Conservation (phyloP, 2,113 vertebrate genomes). For the Gulo gulo region DNA sequence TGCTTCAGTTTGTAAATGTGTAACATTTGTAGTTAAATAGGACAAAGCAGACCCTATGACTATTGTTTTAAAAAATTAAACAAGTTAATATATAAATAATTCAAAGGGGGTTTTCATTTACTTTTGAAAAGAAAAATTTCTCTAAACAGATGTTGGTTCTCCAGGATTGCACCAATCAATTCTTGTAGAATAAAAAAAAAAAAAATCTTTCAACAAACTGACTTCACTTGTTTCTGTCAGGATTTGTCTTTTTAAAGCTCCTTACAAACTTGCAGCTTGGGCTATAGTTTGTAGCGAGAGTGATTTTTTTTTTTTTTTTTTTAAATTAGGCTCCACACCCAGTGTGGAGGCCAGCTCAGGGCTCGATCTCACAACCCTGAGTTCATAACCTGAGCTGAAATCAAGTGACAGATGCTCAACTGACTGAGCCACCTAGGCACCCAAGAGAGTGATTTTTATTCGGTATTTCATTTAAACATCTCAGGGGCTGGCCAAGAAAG, state of each 20-base stretch:
- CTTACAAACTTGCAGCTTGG: background rate
- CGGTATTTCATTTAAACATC: background rate
- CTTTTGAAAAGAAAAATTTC: constrained; percentile 59
- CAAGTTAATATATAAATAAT: constrained; percentile 81
- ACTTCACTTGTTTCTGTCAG: constrained; percentile 50
- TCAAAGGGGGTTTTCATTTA: constrained; percentile 31
- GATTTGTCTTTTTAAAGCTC: constrained; percentile 24
- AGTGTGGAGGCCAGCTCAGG: too few species aligned
- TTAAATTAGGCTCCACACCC: background rate
- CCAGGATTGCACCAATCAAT: constrained; percentile 6
- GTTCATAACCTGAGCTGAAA: background rate
- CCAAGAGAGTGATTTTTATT: background rate
- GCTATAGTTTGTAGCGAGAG: background rate
- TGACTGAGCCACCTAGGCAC: background rate
- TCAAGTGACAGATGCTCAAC: background rate
- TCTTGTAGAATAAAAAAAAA: constrained; percentile 63
- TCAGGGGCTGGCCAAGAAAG: background rate
- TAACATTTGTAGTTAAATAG: constrained; percentile 70
- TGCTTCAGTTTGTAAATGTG: constrained; percentile 71
- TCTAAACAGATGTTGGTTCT: constrained; percentile 51
- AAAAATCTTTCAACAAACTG: constrained; percentile 51
- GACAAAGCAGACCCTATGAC: constrained; percentile 76
- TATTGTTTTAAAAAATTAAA: constrained; percentile 82
- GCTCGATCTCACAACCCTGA: background rate
- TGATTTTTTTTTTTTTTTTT: background rate